Evolutionary conservation across 1,140 invertebrate genomes (phyloP).

Genomic region (Aphaenogaster floridana): DNA sequence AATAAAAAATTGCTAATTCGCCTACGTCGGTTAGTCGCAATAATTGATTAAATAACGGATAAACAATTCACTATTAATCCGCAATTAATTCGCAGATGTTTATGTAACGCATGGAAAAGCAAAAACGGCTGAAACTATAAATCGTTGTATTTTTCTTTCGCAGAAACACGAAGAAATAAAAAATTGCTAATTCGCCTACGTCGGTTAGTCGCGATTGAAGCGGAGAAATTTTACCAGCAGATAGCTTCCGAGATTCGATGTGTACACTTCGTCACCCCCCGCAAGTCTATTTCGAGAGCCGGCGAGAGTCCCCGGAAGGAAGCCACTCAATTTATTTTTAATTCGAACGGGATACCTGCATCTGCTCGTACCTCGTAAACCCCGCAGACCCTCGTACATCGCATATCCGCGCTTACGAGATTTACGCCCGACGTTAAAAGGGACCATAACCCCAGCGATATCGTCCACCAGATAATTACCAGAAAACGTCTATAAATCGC

Average conservation of each 20-base stretch:
- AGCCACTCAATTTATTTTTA: constrained; percentile 54
- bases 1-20: neutral
- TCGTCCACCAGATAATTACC: constrained; percentile 29
- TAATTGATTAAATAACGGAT: neutral
- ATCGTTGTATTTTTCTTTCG: neutral
- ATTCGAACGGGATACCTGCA: constrained; percentile 37
- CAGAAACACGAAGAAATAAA: neutral
- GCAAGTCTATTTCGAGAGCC: constrained; percentile 9
- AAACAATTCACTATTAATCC: neutral
- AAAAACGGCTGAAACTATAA: neutral
- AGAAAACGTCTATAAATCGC: constrained; percentile 44
- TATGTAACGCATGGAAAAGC: neutral
- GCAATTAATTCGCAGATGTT: neutral
- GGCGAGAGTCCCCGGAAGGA: neutral
- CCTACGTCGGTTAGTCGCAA: neutral
- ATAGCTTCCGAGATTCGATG: neutral
- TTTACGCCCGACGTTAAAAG: constrained; percentile 39
- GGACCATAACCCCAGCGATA: constrained; percentile 17
- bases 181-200: neutral
- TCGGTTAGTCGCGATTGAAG: neutral
- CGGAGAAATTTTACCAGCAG: constrained; percentile 1
- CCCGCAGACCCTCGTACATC: neutral
- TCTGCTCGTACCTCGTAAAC: constrained; percentile 35
- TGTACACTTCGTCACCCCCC: neutral
- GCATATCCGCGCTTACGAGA: constrained; percentile 14